Evolutionary conservation across 2,113 vertebrate species (phyloP).

Genomic region (Micronycteris hirsuta): DNA sequence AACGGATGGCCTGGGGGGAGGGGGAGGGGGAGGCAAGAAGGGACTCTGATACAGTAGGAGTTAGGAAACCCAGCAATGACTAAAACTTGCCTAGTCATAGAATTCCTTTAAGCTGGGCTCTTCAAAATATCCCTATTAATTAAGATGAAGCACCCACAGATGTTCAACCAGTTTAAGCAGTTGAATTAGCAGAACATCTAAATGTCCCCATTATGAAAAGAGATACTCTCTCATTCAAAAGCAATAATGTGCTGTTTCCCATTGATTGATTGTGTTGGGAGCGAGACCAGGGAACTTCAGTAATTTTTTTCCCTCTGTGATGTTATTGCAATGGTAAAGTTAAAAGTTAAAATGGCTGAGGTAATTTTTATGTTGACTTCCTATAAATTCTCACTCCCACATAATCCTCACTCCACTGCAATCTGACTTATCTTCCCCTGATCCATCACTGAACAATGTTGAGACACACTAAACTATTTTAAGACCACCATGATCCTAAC

Average conservation of each 20-base stretch:
- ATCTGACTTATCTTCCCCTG: background rate
- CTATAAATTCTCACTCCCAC: background rate
- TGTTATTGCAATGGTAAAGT: background rate
- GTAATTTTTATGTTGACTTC: background rate
- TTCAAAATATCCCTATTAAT: slow-evolving; percentile 58
- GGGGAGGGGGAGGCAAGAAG: background rate
- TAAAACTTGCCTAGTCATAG: slow-evolving; percentile 54
- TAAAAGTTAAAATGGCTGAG: background rate
- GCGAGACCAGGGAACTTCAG: background rate
- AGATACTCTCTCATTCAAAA: slow-evolving; percentile 50
- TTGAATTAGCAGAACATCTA: slow-evolving; percentile 52
- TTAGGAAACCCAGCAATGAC: slow-evolving; percentile 29
- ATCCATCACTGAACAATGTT: background rate
- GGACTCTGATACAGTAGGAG: background rate
- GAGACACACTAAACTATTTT: background rate
- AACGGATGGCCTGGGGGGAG: background rate
- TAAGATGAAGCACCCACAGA: slow-evolving; percentile 56
- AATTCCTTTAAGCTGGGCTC: slow-evolving; percentile 37
- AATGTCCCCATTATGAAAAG: slow-evolving; percentile 52
- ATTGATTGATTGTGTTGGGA: slow-evolving; percentile 10
- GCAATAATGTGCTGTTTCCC: slow-evolving; percentile 37
- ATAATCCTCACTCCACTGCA: background rate
- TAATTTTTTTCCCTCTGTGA: background rate
- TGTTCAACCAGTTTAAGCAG: slow-evolving; percentile 57
- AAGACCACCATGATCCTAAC: background rate